phyloP scores from a whole-genome alignment of 2,113 vertebrate species.

The Laticauda laticaudata region DNA sequence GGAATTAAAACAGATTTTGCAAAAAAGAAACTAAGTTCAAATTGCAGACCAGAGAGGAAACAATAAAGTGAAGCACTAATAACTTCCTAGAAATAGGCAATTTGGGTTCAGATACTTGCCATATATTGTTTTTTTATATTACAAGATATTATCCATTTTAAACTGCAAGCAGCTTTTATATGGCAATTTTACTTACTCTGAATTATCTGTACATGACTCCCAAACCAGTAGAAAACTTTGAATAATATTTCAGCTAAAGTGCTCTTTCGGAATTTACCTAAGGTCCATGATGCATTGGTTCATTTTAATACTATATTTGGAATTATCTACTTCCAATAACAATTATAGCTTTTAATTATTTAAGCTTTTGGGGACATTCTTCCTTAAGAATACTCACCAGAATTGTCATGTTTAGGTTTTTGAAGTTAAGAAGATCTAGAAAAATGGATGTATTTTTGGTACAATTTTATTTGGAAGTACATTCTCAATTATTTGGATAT shows the following conservation, averaged over 20 bases:
- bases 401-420: neutral
- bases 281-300: constrained; percentile 9
- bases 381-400: neutral
- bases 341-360: neutral
- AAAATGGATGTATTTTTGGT: neutral
- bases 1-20: constrained; percentile 28
- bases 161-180: neutral
- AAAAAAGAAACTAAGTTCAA: constrained; percentile 37
- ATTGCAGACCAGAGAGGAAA: constrained; percentile 39
- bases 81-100: neutral
- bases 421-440: neutral
- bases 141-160: constrained; percentile 25
- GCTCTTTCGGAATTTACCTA: constrained; percentile 19
- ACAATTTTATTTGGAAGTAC: neutral
- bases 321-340: neutral
- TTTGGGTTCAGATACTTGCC: constrained; percentile 18
- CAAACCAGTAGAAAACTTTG: constrained; percentile 30
- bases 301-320: neutral
- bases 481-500: neutral
- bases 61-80: constrained; percentile 8
- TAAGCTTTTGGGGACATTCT: neutral
- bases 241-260: constrained; percentile 37
- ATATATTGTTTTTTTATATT: constrained; percentile 44
- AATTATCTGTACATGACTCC: constrained; percentile 39
- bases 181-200: constrained; percentile 33